Evolutionary conservation across 2,113 vertebrate species (phyloP).

Genomic region (Gymnobelideus leadbeateri): DNA sequence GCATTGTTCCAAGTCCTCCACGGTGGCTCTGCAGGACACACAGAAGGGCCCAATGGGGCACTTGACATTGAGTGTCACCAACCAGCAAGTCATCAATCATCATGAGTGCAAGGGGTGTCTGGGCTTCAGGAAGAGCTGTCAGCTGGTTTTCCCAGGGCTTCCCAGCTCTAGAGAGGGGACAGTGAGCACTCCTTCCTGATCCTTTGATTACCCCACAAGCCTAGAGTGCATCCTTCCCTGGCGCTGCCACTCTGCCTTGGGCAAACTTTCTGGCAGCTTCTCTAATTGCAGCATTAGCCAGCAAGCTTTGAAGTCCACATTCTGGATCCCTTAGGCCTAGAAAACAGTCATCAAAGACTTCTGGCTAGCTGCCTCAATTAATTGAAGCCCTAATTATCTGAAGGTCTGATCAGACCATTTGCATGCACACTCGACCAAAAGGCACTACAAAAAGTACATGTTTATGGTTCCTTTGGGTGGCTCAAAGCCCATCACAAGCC

Average conservation of each 20-base stretch:
- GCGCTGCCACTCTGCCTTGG: neutral
- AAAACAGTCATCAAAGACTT: slow-evolving; percentile 9
- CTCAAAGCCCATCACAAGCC: neutral
- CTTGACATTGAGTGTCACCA: neutral
- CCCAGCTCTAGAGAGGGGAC: neutral
- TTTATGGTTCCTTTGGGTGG: neutral
- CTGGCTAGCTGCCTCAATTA: slow-evolving; percentile 4
- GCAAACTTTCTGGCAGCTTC: neutral
- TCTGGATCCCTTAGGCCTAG: neutral
- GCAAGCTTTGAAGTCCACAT: neutral
- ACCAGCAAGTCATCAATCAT: neutral
- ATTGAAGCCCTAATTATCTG: neutral
- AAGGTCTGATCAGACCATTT: slow-evolving; percentile 6
- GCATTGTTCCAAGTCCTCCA: neutral
- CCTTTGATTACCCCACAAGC: neutral
- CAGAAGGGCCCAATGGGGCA: neutral
- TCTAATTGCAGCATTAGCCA: slow-evolving; percentile 6
- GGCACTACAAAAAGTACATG: neutral
- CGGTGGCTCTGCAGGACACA: neutral
- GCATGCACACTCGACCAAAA: neutral
- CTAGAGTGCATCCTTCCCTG: neutral
- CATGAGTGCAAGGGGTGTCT: neutral
- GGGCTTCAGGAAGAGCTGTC: neutral
- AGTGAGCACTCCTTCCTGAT: neutral
- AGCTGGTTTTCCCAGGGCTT: neutral